These are phyloP conservation scores for Aphelinus certus DNA, from an alignment of 1,140 invertebrate species.

Conservation along the genomic window DNA sequence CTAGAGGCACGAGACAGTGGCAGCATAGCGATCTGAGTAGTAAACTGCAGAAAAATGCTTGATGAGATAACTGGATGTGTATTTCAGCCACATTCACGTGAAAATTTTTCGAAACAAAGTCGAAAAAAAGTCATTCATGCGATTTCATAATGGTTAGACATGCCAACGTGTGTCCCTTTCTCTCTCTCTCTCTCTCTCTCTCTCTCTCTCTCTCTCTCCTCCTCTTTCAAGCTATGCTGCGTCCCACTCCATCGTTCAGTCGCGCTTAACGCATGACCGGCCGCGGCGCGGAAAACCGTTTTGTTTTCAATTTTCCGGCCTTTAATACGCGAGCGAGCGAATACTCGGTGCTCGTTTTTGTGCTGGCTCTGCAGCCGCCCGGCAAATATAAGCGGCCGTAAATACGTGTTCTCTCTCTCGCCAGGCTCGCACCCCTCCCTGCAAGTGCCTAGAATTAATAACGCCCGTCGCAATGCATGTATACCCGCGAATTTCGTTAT, in stretches of 20 bases:
- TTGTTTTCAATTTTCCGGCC: slow-evolving; percentile 44
- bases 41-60: slow-evolving; percentile 7
- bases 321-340: slow-evolving; percentile 33
- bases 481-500: slow-evolving; percentile 34
- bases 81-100: neutral
- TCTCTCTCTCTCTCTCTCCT: neutral
- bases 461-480: slow-evolving; percentile 6
- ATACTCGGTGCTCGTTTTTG: neutral
- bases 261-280: slow-evolving; percentile 30
- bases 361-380: neutral
- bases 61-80: slow-evolving; percentile 10
- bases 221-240: no score
- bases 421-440: neutral
- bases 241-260: neutral
- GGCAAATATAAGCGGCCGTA: slow-evolving; percentile 28
- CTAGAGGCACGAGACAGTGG: neutral
- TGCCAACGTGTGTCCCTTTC: neutral
- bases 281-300: slow-evolving; percentile 25
- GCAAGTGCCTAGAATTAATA: slow-evolving; percentile 22
- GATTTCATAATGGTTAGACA: slow-evolving; percentile 8
- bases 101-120: neutral
- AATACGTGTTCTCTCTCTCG: slow-evolving; percentile 15
- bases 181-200: slow-evolving; percentile 17
- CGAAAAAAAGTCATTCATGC: slow-evolving; percentile 10
- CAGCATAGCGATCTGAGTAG: neutral